Percentiles rank a stretch among this genome's conserved stretches.
Conservation (phyloP, 2,113 vertebrate species). For the Oryzias curvinotus region DNA sequence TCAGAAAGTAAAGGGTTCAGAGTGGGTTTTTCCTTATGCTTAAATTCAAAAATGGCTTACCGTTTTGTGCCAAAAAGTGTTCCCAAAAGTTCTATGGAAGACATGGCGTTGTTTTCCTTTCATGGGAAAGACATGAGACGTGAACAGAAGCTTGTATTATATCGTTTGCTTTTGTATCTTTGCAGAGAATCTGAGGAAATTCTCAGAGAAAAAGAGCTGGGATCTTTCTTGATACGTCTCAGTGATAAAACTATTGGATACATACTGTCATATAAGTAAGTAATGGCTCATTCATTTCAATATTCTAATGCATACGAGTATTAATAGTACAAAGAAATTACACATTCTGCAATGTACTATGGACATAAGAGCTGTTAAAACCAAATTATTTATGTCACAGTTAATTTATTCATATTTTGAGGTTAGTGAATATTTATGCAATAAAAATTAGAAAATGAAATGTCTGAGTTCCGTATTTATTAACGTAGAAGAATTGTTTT, state of each 20-base stretch:
- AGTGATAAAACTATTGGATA: slow-evolving; percentile 84
- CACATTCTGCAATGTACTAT: not conserved
- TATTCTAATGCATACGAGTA: not conserved
- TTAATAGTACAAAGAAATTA: not conserved
- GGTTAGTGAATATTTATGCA: not conserved
- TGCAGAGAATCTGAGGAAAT: slow-evolving; percentile 82
- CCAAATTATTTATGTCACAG: not conserved
- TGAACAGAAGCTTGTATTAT: not conserved
- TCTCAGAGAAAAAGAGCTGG: slow-evolving; percentile 76
- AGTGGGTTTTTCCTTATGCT: not conserved
- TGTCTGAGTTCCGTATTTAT: not conserved
- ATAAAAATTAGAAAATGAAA: not conserved
- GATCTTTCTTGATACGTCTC: slow-evolving; percentile 85
- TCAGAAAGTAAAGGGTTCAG: too few species aligned
- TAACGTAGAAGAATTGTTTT: not conserved
- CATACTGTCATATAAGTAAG: slow-evolving; percentile 87
- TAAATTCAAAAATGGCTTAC: not conserved
- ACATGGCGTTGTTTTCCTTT: too few species aligned
- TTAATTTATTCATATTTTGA: rapidly evolving
- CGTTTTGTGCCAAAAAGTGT: not conserved
- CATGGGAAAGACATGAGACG: too few species aligned
- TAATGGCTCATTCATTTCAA: not conserved
- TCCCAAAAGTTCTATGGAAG: too few species aligned
- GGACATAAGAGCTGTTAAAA: not conserved
- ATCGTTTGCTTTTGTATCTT: slow-evolving; percentile 1